A percentile compares a stretch with the other conserved stretches of the same genome.
These are phyloP conservation scores for Idaea straminata DNA, from an alignment of 2,888 invertebrate genomes.

Conservation along the genomic window DNA sequence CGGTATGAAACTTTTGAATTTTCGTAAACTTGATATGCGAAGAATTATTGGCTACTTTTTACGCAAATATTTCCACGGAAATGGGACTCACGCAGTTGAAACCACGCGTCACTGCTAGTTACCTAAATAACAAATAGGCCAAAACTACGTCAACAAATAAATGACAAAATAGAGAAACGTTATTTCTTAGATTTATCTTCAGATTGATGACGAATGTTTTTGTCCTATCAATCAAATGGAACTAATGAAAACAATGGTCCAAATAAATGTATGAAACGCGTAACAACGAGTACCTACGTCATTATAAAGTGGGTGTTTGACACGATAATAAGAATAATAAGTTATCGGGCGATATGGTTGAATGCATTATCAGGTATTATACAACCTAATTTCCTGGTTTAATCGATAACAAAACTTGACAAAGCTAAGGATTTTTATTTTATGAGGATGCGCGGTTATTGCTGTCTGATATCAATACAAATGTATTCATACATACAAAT, in stretches of 20 bases:
- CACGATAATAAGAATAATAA: constrained; percentile 3
- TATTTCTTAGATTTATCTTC: constrained; percentile 1
- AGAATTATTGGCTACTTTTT: no score
- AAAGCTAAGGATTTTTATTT: neutral
- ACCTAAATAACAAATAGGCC: neutral
- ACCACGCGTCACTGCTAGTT: no score
- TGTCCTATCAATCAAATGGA: constrained; percentile 8
- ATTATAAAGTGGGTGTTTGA: constrained; percentile 17
- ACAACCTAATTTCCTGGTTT: neutral
- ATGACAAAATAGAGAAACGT: neutral
- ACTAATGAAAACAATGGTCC: constrained; percentile 26
- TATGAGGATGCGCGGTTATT: neutral
- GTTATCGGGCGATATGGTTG: neutral
- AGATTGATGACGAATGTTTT: constrained; percentile 10
- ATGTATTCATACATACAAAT: no score
- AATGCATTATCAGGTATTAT: neutral
- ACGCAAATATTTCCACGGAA: no score
- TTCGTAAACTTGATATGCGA: no score
- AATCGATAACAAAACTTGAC: neutral
- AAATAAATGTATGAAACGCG: constrained; percentile 16
- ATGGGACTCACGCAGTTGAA: no score
- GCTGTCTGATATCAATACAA: no score
- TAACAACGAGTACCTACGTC: neutral
- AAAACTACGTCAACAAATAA: neutral
- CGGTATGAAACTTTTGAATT: no score